These are phyloP conservation scores for Rhinolophus ferrumequinum DNA, from an alignment of 2,113 vertebrate genomes.

Conservation along the genomic window DNA sequence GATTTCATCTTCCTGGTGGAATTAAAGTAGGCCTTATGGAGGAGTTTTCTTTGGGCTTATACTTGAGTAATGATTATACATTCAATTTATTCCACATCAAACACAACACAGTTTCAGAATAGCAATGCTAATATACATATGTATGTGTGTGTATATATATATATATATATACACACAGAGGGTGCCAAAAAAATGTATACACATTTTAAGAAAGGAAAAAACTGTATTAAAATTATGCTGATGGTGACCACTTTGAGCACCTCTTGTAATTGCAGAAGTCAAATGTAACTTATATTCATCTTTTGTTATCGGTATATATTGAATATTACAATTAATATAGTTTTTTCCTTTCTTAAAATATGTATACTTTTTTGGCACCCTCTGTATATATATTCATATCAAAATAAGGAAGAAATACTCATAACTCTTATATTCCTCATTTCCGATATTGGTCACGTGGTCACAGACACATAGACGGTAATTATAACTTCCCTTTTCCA, in stretches of 20 bases:
- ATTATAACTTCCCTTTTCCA: background rate
- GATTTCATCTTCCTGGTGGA: background rate
- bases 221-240: too few relatives aligned
- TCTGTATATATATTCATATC: background rate
- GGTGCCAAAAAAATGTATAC: too few relatives aligned
- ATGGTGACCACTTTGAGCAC: too few relatives aligned
- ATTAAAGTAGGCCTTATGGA: background rate
- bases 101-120: background rate
- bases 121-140: background rate
- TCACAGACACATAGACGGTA: background rate
- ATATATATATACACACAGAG: too few relatives aligned
- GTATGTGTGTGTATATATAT: too few relatives aligned
- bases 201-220: too few relatives aligned
- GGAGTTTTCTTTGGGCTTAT: background rate
- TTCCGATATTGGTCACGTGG: background rate
- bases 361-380: too few relatives aligned
- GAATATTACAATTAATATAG: too few relatives aligned
- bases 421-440: background rate
- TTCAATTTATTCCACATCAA: background rate
- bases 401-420: constrained; percentile 3
- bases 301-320: too few relatives aligned
- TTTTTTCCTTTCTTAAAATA: too few relatives aligned
- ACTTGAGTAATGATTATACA: background rate
- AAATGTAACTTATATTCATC: too few relatives aligned
- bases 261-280: too few relatives aligned